Conservation (phyloP, 2,888 invertebrate species). For the Acanthosepion esculentum region DNA sequence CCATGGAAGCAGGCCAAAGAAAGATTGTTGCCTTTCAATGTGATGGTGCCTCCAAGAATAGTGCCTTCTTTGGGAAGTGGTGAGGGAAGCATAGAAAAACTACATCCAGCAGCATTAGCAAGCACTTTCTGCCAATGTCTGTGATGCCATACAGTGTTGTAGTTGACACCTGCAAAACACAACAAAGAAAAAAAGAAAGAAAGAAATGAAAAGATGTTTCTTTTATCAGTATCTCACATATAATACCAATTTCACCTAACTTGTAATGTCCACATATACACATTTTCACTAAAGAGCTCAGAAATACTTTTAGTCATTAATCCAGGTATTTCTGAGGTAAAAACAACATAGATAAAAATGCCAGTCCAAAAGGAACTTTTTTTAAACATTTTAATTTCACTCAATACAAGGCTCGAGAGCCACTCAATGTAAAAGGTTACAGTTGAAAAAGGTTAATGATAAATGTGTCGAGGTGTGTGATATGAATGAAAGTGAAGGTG, state of each 20-base stretch:
- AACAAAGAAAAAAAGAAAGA: background rate
- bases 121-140: constrained; percentile 96
- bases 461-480: no score
- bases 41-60: constrained; percentile 89
- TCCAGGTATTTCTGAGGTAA: no score
- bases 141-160: constrained; percentile 79
- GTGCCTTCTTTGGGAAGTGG: constrained; percentile 78
- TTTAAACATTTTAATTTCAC: no score
- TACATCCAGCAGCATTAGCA: constrained; percentile 85
- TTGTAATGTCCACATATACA: background rate
- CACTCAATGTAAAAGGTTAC: no score
- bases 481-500: no score
- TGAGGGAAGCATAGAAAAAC: constrained; percentile 79
- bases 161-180: constrained; percentile 41
- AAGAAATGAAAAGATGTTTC: background rate
- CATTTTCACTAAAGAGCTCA: background rate
- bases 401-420: no score
- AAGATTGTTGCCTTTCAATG: constrained; percentile 83
- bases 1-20: constrained; percentile 98
- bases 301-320: no score
- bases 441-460: no score
- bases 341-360: no score
- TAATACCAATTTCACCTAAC: no score
- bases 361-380: no score
- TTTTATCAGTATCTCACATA: no score